Base-by-base conservation (phyloP, 2,797 vertebrate species). In the Cephalopachus bancanus region DNA sequence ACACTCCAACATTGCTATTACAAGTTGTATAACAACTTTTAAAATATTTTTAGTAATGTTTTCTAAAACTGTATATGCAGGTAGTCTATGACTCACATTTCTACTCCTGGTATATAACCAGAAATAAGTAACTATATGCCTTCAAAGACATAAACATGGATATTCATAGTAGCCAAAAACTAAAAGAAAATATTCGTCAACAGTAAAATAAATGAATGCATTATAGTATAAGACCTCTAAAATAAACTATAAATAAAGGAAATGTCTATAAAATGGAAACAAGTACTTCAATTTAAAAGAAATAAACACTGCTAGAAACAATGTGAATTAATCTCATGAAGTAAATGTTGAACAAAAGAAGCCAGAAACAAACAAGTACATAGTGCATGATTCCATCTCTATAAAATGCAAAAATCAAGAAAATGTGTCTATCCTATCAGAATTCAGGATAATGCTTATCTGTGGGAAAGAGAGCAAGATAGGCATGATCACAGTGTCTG, bases 401-500 rank as follows among this genome's bases (percentile, higher is more conserved):
- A 72, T 24, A 59, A 93, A 92, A 90, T 87, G 75, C 44, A 72
- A 65, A 96, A 81, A 30, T 16, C 76, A 44, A 22, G 10, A 59
- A 95, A 76, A 88, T 8, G 53, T 60, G 9, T 49, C n/a, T 88
- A 57, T 51, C 16, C 33, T 80, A 75, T 79, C 10, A 60, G n/a
- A 83, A 79, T 60, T 84, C 19, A 44, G 37, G 16, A 78, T 5
- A 33, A 2, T 33, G 3, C 16, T 71, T n/a, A 33, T 10, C 37
- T 91, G 1, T 8, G 4, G 12, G 14, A 1, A 78, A 49, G 14
- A 26, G 1, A 11, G 4, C 0, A 22, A 65, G 72, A 64, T 6
- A 64, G 28, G 10, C 2, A 5, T 69, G 64, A n/a, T 2, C 5
- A 2, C 24, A 53, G 1, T 3, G 17, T 0, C 30, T 78, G 3